Percentiles rank a stretch among this genome's conserved stretches.
These are phyloP conservation scores for Pseudopipra pipra DNA, from an alignment of 2,113 vertebrate species.

Conservation along the genomic window DNA sequence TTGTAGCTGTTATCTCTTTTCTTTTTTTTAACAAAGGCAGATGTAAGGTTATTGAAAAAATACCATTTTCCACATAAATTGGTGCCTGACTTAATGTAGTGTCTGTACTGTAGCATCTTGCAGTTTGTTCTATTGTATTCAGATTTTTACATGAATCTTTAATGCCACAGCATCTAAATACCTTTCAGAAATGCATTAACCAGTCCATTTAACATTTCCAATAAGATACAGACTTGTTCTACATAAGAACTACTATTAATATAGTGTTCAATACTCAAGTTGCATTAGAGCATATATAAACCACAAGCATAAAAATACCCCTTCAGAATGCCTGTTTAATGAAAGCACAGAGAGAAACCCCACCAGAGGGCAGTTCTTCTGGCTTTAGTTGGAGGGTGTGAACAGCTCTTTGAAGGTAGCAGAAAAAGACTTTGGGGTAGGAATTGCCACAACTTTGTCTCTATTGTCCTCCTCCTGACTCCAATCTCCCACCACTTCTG, in stretches of 20 bases:
- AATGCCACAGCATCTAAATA: neutral
- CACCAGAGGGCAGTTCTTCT: neutral
- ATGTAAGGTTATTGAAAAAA: neutral
- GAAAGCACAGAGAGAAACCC: neutral
- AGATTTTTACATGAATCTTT: neutral
- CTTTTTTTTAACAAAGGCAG: neutral
- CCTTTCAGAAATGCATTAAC: slow-evolving; percentile 20
- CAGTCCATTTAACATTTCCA: neutral
- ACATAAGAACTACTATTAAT: neutral
- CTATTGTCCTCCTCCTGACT: neutral
- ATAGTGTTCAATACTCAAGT: neutral
- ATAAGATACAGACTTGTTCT: neutral
- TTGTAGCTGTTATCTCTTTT: neutral
- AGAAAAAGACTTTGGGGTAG: neutral
- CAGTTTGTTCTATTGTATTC: neutral
- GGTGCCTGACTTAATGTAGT: neutral
- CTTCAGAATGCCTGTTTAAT: neutral
- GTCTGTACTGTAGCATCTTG: neutral
- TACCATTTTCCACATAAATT: neutral
- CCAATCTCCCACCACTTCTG: neutral
- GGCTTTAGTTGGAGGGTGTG: neutral
- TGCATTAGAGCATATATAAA: neutral
- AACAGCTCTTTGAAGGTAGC: neutral
- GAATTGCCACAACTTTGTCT: neutral
- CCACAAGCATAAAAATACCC: neutral